A percentile compares a stretch with the other conserved stretches of the same genome.
Evolutionary conservation across 2,113 vertebrate species (phyloP).

Genomic region (Stegostoma tigrinum): DNA sequence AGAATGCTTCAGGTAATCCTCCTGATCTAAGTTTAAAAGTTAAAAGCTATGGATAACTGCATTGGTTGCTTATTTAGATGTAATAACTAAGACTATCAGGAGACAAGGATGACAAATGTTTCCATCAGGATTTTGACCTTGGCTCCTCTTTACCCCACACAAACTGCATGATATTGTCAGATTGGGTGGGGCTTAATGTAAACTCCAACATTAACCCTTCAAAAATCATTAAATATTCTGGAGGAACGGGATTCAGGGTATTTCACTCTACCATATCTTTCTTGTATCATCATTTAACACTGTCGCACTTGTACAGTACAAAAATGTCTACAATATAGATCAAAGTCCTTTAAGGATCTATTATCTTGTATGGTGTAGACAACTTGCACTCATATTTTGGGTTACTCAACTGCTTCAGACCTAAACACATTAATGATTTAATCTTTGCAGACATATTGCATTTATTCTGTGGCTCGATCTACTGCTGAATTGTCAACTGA

Average conservation of each 20-base stretch:
- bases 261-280: neutral
- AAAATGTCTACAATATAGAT: neutral
- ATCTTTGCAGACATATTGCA: neutral
- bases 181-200: too few relatives aligned
- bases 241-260: neutral
- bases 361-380: neutral
- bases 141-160: too few relatives aligned
- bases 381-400: neutral
- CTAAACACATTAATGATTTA: neutral
- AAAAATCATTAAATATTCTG: too few relatives aligned
- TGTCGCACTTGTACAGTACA: neutral
- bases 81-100: too few relatives aligned
- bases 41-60: too few relatives aligned
- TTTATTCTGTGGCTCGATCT: neutral
- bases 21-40: too few relatives aligned
- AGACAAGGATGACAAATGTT: too few relatives aligned
- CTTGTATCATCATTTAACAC: neutral
- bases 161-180: too few relatives aligned
- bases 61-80: too few relatives aligned
- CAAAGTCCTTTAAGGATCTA: neutral
- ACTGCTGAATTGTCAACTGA: neutral
- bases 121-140: too few relatives aligned
- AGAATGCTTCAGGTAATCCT: too few relatives aligned
- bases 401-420: neutral
- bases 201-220: too few relatives aligned